Conservation (phyloP, 2,113 vertebrate species). For the Phalacrocorax carbo region DNA sequence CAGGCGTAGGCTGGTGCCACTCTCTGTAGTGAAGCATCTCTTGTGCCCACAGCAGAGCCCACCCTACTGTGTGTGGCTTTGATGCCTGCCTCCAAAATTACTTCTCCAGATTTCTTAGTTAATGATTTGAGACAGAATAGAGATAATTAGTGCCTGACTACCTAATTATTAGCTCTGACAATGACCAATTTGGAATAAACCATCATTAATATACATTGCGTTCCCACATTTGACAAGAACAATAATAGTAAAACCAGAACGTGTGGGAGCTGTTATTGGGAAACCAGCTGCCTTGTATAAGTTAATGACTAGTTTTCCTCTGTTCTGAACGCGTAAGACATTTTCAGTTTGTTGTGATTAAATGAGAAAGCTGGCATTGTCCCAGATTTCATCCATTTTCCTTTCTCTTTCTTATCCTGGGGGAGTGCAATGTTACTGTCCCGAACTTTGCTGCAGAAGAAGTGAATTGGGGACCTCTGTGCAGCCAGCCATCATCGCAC, state of each 20-base stretch:
- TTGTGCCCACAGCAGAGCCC: background rate
- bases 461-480: background rate
- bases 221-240: conserved; percentile 50
- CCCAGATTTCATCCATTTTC: background rate
- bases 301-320: conserved; percentile 61
- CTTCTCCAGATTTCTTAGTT: conserved; percentile 46
- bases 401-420: background rate
- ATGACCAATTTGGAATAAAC: conserved; percentile 61
- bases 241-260: conserved; percentile 61
- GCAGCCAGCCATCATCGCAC: background rate
- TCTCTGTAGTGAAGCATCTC: background rate
- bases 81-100: background rate
- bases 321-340: background rate
- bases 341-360: conserved; percentile 20
- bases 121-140: conserved; percentile 52
- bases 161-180: conserved; percentile 50
- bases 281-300: conserved; percentile 45
- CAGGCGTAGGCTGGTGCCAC: background rate
- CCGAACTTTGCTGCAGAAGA: background rate
- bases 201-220: conserved; percentile 29
- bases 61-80: background rate
- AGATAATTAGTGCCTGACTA: conserved; percentile 57
- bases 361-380: background rate
- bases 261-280: conserved; percentile 18
- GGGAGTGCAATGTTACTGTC: background rate